phyloP scores from a whole-genome alignment of 2,113 vertebrate genomes.

The Rhynchomys soricoides region DNA sequence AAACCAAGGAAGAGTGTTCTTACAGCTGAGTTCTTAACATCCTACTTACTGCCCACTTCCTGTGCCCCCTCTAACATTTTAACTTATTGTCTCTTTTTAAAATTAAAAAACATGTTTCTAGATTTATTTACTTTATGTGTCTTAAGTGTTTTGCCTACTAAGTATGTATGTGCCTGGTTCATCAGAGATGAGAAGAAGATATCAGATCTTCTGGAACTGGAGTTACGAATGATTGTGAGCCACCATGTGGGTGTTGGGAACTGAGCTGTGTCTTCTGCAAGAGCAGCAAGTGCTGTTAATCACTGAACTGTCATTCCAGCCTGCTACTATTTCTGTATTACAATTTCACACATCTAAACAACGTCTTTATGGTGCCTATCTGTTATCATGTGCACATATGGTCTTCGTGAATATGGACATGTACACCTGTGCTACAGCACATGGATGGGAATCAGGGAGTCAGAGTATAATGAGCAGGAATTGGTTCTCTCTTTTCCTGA shows the following conservation, averaged over 20 bases:
- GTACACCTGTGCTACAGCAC: too few relatives aligned
- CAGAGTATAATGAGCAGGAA: not conserved
- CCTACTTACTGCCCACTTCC: accelerated
- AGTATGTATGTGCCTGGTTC: not conserved
- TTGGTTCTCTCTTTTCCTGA: not conserved
- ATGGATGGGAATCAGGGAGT: not conserved
- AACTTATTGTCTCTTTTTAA: not conserved
- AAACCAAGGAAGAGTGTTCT: not conserved
- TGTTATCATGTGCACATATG: not conserved
- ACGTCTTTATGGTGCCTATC: too few relatives aligned
- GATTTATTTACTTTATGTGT: not conserved
- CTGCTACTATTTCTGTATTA: not conserved
- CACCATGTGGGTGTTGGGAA: not conserved
- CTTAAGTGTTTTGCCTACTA: not conserved
- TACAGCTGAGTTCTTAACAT: not conserved
- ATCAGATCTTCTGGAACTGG: not conserved
- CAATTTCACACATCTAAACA: not conserved
- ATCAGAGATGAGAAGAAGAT: not conserved
- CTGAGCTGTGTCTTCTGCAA: not conserved
- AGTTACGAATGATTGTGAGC: not conserved
- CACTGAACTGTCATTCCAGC: not conserved
- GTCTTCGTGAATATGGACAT: too few relatives aligned
- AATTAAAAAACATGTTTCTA: not conserved
- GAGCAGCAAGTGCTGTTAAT: not conserved
- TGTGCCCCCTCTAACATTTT: not conserved